Base-by-base conservation (phyloP, 2,888 invertebrate species). In the Netelia melanura region DNA sequence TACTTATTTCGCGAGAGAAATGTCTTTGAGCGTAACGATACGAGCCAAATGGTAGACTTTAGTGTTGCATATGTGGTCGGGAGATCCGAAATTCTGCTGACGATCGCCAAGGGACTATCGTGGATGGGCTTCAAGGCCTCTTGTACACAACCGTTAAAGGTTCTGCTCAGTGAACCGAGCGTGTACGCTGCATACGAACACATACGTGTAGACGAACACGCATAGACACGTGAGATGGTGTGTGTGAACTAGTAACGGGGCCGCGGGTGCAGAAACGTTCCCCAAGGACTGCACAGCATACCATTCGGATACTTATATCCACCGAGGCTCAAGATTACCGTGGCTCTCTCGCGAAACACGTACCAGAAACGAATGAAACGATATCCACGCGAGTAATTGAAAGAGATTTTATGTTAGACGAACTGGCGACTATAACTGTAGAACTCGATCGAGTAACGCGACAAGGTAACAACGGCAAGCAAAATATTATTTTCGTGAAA, bases 41-140 rank as follows among this genome's bases (percentile, higher is more conserved):
- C 56, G 68, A 77, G 61, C 64, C 64, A 61, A 77, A 74, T 74
- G 44, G 75, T 65, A 74, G 67, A 77, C 68, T 44, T 67, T 21
- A 30, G 44, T 52, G 23, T 85, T 81, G 87, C 90, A 92, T 90
- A 90, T 92, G 92, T 91, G 91, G 90, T 90, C 88, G 88, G 58
- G 62, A 89, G 89, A 90, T 90, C 89, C 87, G 89, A 91, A 92
- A 93, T 93, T 93, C 87, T 90, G 92, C 91, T 93, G 93, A 93
- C 93, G 92, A 92, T 90, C 92, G 90, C 89, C 90, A 88, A 83
- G 92, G 93, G 93, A 92, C 88, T 78, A 48, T 62, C 68, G 62
- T 70, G 58, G 25, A 62, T 67, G 62, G 58, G 77, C 65, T 81
- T 58, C 64, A 58, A 85, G 71, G 56, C 25, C 67, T 71, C 67